Percentiles rank a stretch among this genome's conserved stretches.
Evolutionary conservation across 2,888 invertebrate genomes (phyloP).

Genomic region (Nomada fucata): DNA sequence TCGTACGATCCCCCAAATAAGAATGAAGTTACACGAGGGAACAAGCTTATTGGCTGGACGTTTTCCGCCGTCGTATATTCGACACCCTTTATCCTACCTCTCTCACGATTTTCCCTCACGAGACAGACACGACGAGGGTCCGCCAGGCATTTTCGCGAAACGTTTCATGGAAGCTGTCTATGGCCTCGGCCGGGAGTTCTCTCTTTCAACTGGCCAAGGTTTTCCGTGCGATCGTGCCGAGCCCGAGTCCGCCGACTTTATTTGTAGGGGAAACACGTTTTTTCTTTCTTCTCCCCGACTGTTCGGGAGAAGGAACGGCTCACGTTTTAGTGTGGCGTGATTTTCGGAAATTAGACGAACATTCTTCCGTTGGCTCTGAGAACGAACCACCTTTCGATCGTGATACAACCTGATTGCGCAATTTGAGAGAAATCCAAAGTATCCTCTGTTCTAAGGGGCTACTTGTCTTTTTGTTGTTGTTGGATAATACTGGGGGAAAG

Average conservation of each 20-base stretch:
- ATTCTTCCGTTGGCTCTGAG: not conserved
- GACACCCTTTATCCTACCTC: constrained; percentile 42
- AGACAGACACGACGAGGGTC: constrained; percentile 34
- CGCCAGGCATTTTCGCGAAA: constrained; percentile 21
- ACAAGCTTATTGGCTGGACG: constrained; percentile 71
- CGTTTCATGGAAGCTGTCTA: constrained; percentile 29
- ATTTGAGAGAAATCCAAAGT: not conserved
- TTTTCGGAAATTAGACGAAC: constrained; percentile 39
- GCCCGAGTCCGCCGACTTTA: constrained; percentile 30
- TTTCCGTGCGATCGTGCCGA: constrained; percentile 25
- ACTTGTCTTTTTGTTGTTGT: not conserved
- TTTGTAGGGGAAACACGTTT: constrained; percentile 58
- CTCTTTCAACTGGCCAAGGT: constrained; percentile 21
- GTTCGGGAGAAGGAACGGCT: constrained; percentile 1
- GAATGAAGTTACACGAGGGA: constrained; percentile 74
- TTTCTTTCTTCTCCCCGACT: not conserved
- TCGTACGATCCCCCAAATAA: constrained; percentile 76
- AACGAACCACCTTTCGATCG: constrained; percentile 7
- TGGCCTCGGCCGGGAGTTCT: constrained; percentile 34
- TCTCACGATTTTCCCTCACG: not conserved
- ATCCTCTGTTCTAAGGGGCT: not conserved
- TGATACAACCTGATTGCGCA: constrained; percentile 2
- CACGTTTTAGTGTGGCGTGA: constrained; percentile 13
- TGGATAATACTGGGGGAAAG: too few species aligned
- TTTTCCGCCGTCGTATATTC: constrained; percentile 58